These are phyloP conservation scores for Schizaphis graminum DNA, from an alignment of 2,888 invertebrate genomes.

Conservation along the genomic window DNA sequence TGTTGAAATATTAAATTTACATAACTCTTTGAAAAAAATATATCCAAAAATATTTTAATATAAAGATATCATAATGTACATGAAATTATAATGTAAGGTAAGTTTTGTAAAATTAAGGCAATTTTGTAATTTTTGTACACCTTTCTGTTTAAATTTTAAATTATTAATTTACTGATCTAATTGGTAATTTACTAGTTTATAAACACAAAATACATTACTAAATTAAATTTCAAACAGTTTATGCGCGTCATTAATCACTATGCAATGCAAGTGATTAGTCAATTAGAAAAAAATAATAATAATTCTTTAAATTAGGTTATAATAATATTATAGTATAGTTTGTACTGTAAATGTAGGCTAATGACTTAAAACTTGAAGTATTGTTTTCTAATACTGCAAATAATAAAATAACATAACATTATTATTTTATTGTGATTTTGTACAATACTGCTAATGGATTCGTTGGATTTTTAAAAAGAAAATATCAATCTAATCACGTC, in stretches of 20 bases:
- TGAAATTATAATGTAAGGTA: not conserved
- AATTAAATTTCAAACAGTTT: not conserved
- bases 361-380: not conserved
- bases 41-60: too few relatives aligned
- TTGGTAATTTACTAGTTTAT: not conserved
- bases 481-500: not conserved
- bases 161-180: not conserved
- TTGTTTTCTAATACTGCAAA: too few relatives aligned
- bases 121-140: not conserved
- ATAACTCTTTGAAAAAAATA: too few relatives aligned
- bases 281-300: not conserved
- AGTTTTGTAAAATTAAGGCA: not conserved
- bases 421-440: not conserved
- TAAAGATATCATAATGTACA: not conserved
- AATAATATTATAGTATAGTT: not conserved
- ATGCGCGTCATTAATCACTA: not conserved
- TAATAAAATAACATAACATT: not conserved
- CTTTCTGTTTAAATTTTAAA: not conserved
- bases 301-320: not conserved
- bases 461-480: not conserved
- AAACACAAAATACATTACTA: not conserved
- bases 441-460: not conserved
- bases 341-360: not conserved
- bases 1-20: too few relatives aligned
- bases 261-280: not conserved